These are phyloP conservation scores for Hyles vespertilio DNA, from an alignment of 1,140 invertebrate genomes.

Conservation along the genomic window DNA sequence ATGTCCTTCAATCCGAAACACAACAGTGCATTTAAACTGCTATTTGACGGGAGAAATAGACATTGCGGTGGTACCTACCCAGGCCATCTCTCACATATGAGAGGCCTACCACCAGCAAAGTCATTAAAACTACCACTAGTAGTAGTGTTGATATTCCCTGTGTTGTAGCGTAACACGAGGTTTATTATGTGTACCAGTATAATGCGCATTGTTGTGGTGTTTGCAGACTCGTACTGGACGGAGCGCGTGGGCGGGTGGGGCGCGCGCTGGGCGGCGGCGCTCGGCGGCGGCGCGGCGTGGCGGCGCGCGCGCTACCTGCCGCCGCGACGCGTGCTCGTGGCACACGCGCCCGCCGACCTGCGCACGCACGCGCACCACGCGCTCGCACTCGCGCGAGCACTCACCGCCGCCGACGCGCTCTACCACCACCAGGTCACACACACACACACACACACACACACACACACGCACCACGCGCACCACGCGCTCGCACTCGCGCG, in stretches of 20 bases:
- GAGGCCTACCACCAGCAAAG: too few relatives aligned
- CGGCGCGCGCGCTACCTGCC: constrained; percentile 80
- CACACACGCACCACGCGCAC: neutral
- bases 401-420: constrained; percentile 83
- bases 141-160: too few relatives aligned
- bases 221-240: constrained; percentile 88
- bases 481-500: neutral
- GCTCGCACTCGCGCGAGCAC: constrained; percentile 85
- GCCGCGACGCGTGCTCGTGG: constrained; percentile 77
- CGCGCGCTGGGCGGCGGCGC: constrained; percentile 80
- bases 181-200: too few relatives aligned
- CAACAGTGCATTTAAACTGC: too few relatives aligned
- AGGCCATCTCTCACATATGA: too few relatives aligned
- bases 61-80: too few relatives aligned
- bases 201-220: too few relatives aligned
- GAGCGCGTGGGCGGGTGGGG: constrained; percentile 88
- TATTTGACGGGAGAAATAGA: too few relatives aligned
- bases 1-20: too few relatives aligned
- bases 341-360: constrained; percentile 89
- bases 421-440: constrained; percentile 85
- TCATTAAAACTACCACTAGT: too few relatives aligned
- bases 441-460: neutral
- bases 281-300: constrained; percentile 85
- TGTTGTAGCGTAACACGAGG: too few relatives aligned
- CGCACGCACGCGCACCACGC: constrained; percentile 91